phyloP scores from a whole-genome alignment of 2,797 vertebrate genomes.

The Scyliorhinus canicula region DNA sequence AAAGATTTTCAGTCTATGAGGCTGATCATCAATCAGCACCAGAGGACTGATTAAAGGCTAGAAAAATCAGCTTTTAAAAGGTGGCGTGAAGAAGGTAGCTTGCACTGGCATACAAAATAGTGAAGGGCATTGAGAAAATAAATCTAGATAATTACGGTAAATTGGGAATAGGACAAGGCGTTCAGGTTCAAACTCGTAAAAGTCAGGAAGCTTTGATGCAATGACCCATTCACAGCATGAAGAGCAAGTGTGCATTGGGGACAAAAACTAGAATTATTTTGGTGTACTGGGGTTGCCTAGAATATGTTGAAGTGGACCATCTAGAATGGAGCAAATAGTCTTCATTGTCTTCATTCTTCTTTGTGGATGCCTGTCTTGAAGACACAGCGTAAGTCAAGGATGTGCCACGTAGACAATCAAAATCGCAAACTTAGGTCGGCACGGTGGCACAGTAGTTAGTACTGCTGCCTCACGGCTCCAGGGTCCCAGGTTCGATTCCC shows the following conservation, averaged over 20 bases:
- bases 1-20: background rate
- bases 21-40: background rate
- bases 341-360: background rate
- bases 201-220: background rate
- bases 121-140: background rate
- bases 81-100: background rate
- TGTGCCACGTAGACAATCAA: background rate
- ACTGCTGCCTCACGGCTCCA: too few relatives aligned
- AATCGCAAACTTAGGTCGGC: background rate
- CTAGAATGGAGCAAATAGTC: background rate
- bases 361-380: background rate
- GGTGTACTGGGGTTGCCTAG: background rate
- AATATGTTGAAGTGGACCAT: background rate
- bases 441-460: too few relatives aligned
- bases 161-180: background rate
- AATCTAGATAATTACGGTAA: background rate
- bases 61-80: background rate
- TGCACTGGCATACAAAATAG: background rate
- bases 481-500: too few relatives aligned
- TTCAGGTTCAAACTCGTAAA: background rate
- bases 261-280: background rate
- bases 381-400: background rate
- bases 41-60: background rate
- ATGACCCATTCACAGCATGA: background rate
- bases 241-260: too few relatives aligned